Base-by-base conservation (phyloP, 2,797 vertebrate species). In the Echiichthys vipera region DNA sequence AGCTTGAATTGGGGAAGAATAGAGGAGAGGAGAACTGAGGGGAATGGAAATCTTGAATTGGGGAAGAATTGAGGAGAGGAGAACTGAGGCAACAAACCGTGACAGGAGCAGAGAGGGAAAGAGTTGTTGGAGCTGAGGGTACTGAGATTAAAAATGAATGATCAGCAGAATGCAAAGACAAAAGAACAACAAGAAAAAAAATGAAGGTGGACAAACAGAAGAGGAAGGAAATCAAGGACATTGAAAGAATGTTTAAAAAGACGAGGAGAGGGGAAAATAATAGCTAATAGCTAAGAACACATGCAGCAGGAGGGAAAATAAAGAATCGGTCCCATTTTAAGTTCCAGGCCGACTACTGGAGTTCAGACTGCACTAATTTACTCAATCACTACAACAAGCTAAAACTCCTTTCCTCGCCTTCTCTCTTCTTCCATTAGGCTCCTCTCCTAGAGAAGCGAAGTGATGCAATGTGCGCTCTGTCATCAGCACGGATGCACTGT, bases 341-440 rank as follows among this genome's bases (percentile, higher is more conserved):
- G 37, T 18, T 59, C 57, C 45, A 27, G 11, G 36, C 59, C 51
- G 24, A 55, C 53, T 40, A n/a, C 43, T 66, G 15, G 32, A 57
- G 49, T 53, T 64, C 27, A 45, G 30, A 18, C 22, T 36, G 32
- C 32, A 51, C 18, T 30, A 54, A 71, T 66, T 15, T 45, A 49
- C 12, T 56, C 49, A 54, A 30, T 68, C 64, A 68, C 10, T 30
- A 51, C 37, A 49, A 65, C 58, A 40, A 51, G 40, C 5, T 3
- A 53, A 51, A 47, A 36, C 46, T 24, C 7, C 30, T 43, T 34
- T 27, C 17, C 27, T 29, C 20, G 14, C 5, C n/a, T 36, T 15
- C 25, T 42, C 65, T 55, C 50, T 9, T 18, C 50, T n/a, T 43
- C 6, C 15, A 58, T 30, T 20, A 45, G n/a, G 9, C 25, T 25